Evolutionary conservation across 2,888 invertebrate genomes (phyloP).

Genomic region (Omphaloscelis lunosa): DNA sequence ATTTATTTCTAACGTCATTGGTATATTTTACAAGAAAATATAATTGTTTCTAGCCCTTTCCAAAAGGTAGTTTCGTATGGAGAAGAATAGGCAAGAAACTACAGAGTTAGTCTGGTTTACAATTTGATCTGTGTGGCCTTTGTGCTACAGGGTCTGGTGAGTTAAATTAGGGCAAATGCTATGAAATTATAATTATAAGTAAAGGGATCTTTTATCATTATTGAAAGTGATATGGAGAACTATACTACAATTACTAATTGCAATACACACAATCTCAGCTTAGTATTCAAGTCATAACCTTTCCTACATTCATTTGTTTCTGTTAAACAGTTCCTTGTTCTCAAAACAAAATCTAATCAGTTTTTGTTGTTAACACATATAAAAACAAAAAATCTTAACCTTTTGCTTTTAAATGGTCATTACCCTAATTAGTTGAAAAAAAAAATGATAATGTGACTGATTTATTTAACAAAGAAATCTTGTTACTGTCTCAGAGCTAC

Average conservation of each 20-base stretch:
- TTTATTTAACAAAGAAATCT: not conserved
- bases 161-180: too few relatives aligned
- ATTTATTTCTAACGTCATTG: not conserved
- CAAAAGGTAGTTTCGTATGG: too few relatives aligned
- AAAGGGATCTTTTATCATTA: too few relatives aligned
- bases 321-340: not conserved
- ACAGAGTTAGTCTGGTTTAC: not conserved
- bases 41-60: not conserved
- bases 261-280: not conserved
- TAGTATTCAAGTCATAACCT: not conserved
- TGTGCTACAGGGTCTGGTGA: not conserved
- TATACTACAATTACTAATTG: too few relatives aligned
- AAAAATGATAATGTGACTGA: not conserved
- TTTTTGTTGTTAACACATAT: not conserved
- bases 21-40: not conserved
- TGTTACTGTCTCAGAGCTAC: not conserved
- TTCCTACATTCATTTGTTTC: conserved; percentile 1
- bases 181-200: too few relatives aligned
- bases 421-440: not conserved
- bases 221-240: too few relatives aligned
- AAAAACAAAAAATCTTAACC: not conserved
- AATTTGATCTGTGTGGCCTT: not conserved
- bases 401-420: not conserved
- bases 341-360: not conserved
- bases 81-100: too few relatives aligned